Percentiles rank a stretch among this genome's conserved stretches.
These are phyloP conservation scores for Hydrochoerus hydrochaeris DNA, from an alignment of 2,113 vertebrate species.

Conservation along the genomic window DNA sequence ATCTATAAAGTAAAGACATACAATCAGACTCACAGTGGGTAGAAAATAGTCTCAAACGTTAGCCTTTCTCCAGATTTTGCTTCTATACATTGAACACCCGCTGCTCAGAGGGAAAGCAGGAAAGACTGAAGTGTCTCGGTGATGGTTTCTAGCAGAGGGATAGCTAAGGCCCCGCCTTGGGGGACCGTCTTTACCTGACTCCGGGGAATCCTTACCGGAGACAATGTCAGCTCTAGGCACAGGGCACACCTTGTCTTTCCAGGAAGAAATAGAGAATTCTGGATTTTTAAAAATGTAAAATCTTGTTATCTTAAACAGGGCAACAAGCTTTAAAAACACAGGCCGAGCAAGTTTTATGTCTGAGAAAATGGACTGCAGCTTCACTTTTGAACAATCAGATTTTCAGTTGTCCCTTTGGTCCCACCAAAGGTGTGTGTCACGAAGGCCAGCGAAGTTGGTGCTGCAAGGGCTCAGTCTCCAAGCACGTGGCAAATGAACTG, in stretches of 20 bases:
- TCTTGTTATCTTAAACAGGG: background rate
- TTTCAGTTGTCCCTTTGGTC: background rate
- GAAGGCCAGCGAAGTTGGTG: background rate
- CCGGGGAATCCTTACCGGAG: background rate
- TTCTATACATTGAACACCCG: background rate
- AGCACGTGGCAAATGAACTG: background rate
- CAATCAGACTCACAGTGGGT: background rate
- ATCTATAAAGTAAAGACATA: background rate
- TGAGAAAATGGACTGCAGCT: background rate
- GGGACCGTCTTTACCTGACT: background rate
- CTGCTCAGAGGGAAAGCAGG: background rate
- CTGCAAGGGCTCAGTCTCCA: conserved; percentile 26
- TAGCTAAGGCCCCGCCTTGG: background rate
- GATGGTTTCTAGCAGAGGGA: background rate
- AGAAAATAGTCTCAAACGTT: conserved; percentile 34
- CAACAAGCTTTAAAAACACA: background rate
- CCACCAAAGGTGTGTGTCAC: background rate
- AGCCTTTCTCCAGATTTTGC: background rate
- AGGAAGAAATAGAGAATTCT: background rate
- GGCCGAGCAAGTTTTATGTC: background rate
- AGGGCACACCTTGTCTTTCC: background rate
- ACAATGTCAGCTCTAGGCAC: background rate
- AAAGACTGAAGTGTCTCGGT: background rate
- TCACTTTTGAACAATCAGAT: background rate
- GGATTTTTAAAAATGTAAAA: background rate